Percentiles rank a stretch among this genome's conserved stretches.
Evolutionary conservation across 2,113 vertebrate genomes (phyloP).

Genomic region (Anser cygnoides): DNA sequence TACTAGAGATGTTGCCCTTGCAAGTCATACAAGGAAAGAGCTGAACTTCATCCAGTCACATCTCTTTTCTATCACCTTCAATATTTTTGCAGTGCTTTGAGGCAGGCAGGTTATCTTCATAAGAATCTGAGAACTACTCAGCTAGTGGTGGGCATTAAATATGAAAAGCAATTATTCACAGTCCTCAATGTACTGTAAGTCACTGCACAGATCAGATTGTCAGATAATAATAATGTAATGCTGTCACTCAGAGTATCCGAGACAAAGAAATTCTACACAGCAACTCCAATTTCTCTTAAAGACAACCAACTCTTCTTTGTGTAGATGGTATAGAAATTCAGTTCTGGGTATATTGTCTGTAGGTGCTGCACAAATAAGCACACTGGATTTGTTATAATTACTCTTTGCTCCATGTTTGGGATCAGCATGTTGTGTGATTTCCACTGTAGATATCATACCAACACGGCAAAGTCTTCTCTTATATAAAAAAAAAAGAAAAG

Average conservation of each 20-base stretch:
- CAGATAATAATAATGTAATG: neutral
- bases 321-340: neutral
- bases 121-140: neutral
- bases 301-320: neutral
- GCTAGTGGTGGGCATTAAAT: neutral
- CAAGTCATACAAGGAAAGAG: neutral
- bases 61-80: conserved; percentile 34
- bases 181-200: neutral
- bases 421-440: neutral
- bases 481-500: neutral
- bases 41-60: conserved; percentile 12
- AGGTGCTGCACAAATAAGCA: neutral
- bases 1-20: conserved; percentile 8
- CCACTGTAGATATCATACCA: neutral
- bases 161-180: conserved; percentile 31
- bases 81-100: conserved; percentile 17
- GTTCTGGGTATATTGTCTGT: neutral
- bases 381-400: neutral
- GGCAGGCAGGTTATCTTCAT: neutral
- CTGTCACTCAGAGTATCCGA: neutral
- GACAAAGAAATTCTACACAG: neutral
- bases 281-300: neutral
- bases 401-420: neutral
- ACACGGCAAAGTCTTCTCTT: neutral
- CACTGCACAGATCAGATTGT: neutral